Evolutionary conservation across 2,888 invertebrate species (phyloP).

Genomic region (Nemapogon koenigi): DNA sequence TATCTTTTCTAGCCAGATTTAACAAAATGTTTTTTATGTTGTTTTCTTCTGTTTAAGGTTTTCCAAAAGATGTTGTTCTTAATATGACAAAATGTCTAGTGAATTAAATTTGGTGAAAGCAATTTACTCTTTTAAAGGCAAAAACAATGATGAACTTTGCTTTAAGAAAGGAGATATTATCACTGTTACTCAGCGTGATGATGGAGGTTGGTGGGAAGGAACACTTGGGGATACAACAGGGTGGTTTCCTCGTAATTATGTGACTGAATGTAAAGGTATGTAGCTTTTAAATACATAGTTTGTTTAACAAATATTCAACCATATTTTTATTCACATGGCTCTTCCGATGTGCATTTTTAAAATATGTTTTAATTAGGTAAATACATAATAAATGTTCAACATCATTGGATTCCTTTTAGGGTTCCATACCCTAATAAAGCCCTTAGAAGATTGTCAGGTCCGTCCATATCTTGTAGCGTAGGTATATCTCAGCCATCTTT

Average conservation of each 20-base stretch:
- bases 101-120: conserved; percentile 83
- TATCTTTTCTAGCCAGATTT: too few relatives aligned
- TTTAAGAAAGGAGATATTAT: conserved; percentile 97
- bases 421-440: too few relatives aligned
- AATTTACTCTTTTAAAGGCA: conserved; percentile 91
- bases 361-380: too few relatives aligned
- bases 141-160: conserved; percentile 97
- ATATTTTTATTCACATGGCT: too few relatives aligned
- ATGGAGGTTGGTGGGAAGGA: conserved; percentile 99
- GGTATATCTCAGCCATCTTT: too few relatives aligned
- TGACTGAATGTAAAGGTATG: conserved; percentile 83
- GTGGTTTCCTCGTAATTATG: conserved; percentile 99
- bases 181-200: conserved; percentile 93
- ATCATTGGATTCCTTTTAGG: too few relatives aligned
- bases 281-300: background rate
- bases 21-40: too few relatives aligned
- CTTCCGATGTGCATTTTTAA: too few relatives aligned
- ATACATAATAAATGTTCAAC: too few relatives aligned
- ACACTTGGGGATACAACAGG: conserved; percentile 94
- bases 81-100: conserved; percentile 50
- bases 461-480: too few relatives aligned
- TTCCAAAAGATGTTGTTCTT: conserved; percentile 1
- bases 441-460: too few relatives aligned
- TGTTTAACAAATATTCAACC: too few relatives aligned
- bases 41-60: conserved; percentile 2